Evolutionary conservation across 1,140 invertebrate genomes (phyloP).

Genomic region (Drosophila micromelanica): DNA sequence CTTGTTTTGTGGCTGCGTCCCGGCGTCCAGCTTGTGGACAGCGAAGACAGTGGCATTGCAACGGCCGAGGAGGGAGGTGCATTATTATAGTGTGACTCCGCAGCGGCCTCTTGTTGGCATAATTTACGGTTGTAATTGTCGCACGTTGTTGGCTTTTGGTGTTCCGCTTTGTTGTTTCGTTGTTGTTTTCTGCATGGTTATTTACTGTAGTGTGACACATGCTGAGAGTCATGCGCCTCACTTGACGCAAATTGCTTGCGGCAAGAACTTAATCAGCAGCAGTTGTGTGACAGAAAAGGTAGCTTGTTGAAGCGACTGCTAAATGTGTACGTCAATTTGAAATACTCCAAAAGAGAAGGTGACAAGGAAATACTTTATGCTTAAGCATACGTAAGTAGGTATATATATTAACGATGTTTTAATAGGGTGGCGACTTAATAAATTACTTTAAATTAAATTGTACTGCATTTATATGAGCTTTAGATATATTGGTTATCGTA

Average conservation of each 20-base stretch:
- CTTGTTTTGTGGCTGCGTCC: slow-evolving; percentile 54
- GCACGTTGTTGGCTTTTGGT: slow-evolving; percentile 59
- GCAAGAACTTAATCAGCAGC: slow-evolving; percentile 76
- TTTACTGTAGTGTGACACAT: slow-evolving; percentile 54
- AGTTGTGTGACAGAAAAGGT: slow-evolving; percentile 53
- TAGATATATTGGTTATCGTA: no score
- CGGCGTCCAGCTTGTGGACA: slow-evolving; percentile 37
- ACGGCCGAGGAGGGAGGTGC: slow-evolving; percentile 11
- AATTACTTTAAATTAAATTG: no score
- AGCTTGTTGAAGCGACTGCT: slow-evolving; percentile 10
- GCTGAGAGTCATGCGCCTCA: slow-evolving; percentile 65
- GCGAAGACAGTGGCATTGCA: slow-evolving; percentile 12
- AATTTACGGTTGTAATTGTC: slow-evolving; percentile 78
- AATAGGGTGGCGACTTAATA: no score
- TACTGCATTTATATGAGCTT: no score
- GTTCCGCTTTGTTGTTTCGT: slow-evolving; percentile 41
- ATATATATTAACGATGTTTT: no score
- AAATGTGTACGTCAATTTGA: not conserved
- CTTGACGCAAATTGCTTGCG: slow-evolving; percentile 74
- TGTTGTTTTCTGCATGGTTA: slow-evolving; percentile 21
- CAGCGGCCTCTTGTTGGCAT: slow-evolving; percentile 59
- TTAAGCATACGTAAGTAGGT: not conserved
- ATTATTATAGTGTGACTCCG: slow-evolving; percentile 33
- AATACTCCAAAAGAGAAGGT: not conserved
- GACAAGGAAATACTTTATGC: not conserved